Base-by-base conservation (phyloP, 2,888 invertebrate species). In the Dynastes grantii region DNA sequence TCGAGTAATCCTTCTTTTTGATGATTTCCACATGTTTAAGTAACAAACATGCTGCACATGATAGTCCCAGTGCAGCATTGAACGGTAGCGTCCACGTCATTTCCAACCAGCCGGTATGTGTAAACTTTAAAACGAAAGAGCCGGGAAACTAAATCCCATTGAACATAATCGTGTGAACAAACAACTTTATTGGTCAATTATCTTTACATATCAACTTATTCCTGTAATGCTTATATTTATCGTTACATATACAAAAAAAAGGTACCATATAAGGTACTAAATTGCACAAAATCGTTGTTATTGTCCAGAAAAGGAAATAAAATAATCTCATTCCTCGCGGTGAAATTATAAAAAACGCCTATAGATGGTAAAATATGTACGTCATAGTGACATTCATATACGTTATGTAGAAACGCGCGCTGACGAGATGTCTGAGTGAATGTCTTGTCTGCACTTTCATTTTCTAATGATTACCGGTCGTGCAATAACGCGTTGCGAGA, bases 381-480 rank as follows among this genome's bases (percentile, higher is more conserved):
- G 51, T 49, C 51, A 68, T 29, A 51, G 13, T 29, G 27, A 27
- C 27, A 68, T 68, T 51, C 51, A 68, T 49, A 49, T 68, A 13
- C 16, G 68, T 51, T 68, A 68, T 68, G 68, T 68, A 51, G 68
- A 68, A 68, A 68, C 49, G 22, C 68, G 22, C 16, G 27, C 68
- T 29, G 29, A 29, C 51, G 51, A 68, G 68, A 68, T 68, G 68
- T 68, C 53, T 68, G 49, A 68, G 68, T 68, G 68, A 68, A 68
- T 51, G 68, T 67, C 49, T 53, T 51, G 68, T 67, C 67, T 70
- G 29, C 58, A 73, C 73, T 73, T 73, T 73, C 73, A 73, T 73
- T 73, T 73, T 73, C 73, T 73, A 73, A 73, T 51, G 73, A 73
- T 73, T 73, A 73, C 73, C 68, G 68, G 32, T 68, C 68, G 40